Conservation (phyloP, 92 coral and sea anemone species). For the Epizoanthus fatuus region DNA sequence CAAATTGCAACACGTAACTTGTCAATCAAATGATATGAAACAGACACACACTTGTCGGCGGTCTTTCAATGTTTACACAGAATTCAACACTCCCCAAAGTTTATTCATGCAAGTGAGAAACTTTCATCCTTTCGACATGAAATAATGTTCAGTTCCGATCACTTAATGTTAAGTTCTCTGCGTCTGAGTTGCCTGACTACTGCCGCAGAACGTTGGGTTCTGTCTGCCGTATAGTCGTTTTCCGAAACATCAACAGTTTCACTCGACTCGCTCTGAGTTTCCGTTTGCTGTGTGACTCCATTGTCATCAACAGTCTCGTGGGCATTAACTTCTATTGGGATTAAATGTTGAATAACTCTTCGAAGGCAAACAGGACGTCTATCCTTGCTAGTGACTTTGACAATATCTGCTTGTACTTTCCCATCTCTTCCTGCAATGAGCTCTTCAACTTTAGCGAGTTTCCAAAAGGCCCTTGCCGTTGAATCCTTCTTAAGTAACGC, state of each 20-base stretch:
- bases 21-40: no score
- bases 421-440: conserved; percentile 48
- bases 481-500: conserved; percentile 60
- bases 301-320: not conserved
- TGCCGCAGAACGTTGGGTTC: conserved; percentile 54
- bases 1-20: no score
- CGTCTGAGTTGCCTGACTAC: conserved; percentile 39
- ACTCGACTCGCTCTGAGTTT: not conserved
- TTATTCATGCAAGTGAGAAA: no score
- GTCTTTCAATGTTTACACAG: no score
- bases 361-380: conserved; percentile 18
- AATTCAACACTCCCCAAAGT: no score
- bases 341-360: conserved; percentile 50
- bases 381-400: conserved; percentile 12
- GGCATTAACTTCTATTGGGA: conserved; percentile 56
- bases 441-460: conserved; percentile 62
- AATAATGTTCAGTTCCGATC: no score
- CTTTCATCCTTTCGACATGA: no score
- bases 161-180: not conserved
- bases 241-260: not conserved
- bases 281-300: not conserved
- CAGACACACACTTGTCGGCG: no score
- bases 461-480: conserved; percentile 51
- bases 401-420: conserved; percentile 47
- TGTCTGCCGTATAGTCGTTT: not conserved